Conservation (phyloP, 1,140 invertebrate genomes). For the Geopemphigus sp. region DNA sequence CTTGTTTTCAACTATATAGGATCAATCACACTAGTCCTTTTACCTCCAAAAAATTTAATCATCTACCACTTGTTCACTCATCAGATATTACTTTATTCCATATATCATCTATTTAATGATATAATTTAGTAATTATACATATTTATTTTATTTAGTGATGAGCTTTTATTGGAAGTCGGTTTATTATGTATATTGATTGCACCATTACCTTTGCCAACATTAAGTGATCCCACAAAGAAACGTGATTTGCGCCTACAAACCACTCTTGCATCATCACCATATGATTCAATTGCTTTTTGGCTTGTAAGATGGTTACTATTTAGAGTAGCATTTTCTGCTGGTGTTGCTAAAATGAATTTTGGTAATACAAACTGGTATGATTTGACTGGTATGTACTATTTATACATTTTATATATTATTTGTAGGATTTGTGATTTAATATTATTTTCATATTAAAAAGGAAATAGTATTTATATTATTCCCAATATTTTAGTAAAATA, state of each 20-base stretch:
- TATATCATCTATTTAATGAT: no score
- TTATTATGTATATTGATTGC: constrained; percentile 73
- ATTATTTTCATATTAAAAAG: no score
- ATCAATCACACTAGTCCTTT: no score
- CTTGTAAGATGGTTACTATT: constrained; percentile 76
- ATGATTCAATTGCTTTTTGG: constrained; percentile 68
- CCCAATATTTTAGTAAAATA: no score
- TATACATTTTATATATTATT: no score
- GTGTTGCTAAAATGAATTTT: constrained; percentile 73
- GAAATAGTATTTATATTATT: no score
- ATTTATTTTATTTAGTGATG: constrained; percentile 63
- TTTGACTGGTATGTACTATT: constrained; percentile 65
- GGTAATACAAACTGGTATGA: constrained; percentile 79
- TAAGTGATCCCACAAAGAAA: constrained; percentile 54
- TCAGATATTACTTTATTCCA: no score
- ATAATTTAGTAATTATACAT: neutral
- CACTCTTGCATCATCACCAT: constrained; percentile 54
- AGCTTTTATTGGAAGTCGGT: constrained; percentile 73
- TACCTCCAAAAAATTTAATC: no score
- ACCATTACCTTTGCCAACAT: constrained; percentile 60
- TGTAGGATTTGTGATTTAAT: no score
- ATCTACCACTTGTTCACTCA: no score
- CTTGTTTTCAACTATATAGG: no score
- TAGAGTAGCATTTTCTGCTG: constrained; percentile 73
- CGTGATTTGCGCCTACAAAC: constrained; percentile 44